These are phyloP conservation scores for Alouatta palliata DNA, from an alignment of 2,113 vertebrate genomes.

Conservation along the genomic window DNA sequence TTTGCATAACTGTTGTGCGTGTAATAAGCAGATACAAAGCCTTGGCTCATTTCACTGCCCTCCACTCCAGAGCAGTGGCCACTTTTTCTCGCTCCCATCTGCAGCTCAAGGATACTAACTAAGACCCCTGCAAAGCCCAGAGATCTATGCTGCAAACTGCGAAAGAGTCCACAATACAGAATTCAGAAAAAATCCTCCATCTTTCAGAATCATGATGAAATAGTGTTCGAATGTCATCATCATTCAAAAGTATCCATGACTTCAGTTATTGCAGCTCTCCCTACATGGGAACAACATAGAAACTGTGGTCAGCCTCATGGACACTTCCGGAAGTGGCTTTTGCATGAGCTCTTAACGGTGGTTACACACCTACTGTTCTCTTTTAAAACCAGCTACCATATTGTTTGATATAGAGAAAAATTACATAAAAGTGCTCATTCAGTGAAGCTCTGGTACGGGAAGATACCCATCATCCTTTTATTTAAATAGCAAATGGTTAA, in stretches of 20 bases:
- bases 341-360: not conserved
- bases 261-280: not conserved
- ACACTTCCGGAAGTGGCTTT: not conserved
- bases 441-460: not conserved
- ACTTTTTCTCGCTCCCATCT: not conserved
- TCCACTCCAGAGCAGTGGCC: conserved; percentile 26
- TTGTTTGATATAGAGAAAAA: not conserved
- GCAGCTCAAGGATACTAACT: not conserved
- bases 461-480: not conserved
- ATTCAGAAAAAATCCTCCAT: not conserved
- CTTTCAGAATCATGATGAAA: not conserved
- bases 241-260: not conserved
- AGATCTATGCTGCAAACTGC: not conserved
- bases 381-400: not conserved
- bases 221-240: not conserved
- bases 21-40: conserved; percentile 68
- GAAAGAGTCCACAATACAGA: not conserved
- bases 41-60: conserved; percentile 70
- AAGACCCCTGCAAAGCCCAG: not conserved
- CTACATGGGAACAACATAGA: not conserved
- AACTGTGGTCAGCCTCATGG: not conserved
- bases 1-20: conserved; percentile 74
- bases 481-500: not conserved
- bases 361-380: not conserved
- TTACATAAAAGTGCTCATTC: not conserved